phyloP scores from a whole-genome alignment of 2,113 vertebrate genomes.

The Redunca redunca region DNA sequence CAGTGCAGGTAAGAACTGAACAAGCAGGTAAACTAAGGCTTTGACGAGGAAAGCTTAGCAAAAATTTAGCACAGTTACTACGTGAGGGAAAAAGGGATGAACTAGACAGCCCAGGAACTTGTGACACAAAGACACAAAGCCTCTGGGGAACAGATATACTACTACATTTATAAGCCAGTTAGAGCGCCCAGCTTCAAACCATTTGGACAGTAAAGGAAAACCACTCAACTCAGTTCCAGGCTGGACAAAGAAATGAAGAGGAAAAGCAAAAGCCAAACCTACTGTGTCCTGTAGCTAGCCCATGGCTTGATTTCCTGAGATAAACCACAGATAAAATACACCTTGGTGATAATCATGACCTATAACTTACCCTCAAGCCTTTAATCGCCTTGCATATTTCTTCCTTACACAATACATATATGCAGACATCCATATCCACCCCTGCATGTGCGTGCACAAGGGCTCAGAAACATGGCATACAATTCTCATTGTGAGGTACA shows the following conservation, averaged over 20 bases:
- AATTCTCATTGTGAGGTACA: background rate
- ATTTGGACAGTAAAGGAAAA: background rate
- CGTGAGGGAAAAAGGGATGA: background rate
- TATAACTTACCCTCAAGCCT: background rate
- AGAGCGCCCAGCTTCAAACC: background rate
- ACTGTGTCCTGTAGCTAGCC: background rate
- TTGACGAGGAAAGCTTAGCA: background rate
- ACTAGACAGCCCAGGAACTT: background rate
- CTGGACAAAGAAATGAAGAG: background rate
- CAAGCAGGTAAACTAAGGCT: background rate
- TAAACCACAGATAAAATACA: background rate
- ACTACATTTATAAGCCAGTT: background rate
- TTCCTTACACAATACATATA: no score
- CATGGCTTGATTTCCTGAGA: background rate
- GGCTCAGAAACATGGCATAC: background rate
- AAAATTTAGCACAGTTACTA: background rate
- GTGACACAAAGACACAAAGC: background rate
- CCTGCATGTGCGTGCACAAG: background rate
- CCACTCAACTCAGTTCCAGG: background rate
- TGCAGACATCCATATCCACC: rapidly evolving
- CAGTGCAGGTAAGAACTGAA: background rate
- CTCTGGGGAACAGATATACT: background rate
- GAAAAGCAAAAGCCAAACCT: background rate
- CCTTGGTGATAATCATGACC: background rate
- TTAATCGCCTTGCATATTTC: background rate